Evolutionary conservation across 30 jellyfish, hydroid and myxozoan species (phyloP).

Genomic region (Rhopilema esculentum): DNA sequence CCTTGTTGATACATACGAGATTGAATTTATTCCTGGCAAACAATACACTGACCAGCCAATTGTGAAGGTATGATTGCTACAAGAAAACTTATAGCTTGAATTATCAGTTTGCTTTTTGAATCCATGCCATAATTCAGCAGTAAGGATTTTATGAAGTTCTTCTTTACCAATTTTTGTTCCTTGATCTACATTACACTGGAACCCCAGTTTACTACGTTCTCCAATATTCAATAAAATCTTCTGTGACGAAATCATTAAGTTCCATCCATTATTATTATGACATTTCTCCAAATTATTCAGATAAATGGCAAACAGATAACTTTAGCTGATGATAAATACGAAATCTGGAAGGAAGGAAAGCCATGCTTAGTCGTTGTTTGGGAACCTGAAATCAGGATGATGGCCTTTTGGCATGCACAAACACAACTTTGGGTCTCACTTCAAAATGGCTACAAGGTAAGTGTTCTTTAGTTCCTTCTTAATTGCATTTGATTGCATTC

Average conservation of each 20-base stretch:
- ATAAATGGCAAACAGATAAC: conserved; percentile 18
- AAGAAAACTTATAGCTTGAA: too few species aligned
- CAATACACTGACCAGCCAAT: conserved; percentile 26
- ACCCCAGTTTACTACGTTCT: too few species aligned
- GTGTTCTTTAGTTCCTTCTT: neutral
- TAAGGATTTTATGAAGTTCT: too few species aligned
- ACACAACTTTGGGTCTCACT: conserved; percentile 63
- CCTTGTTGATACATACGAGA: conserved; percentile 35
- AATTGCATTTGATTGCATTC: neutral
- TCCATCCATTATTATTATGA: too few species aligned
- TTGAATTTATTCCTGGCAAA: conserved; percentile 47
- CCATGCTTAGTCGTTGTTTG: conserved; percentile 51
- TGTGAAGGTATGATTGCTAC: conserved; percentile 27
- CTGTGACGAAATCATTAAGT: too few species aligned
- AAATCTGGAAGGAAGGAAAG: conserved; percentile 20
- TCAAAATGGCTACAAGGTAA: conserved; percentile 42
- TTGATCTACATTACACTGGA: too few species aligned
- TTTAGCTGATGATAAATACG: neutral
- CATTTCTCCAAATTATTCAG: too few species aligned
- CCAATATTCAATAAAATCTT: too few species aligned
- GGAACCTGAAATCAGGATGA: conserved; percentile 54
- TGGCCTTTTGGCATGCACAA: conserved; percentile 42
- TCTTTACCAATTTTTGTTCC: too few species aligned
- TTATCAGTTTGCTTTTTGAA: too few species aligned
- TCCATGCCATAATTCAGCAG: too few species aligned